Evolutionary conservation across 2,113 vertebrate species (phyloP).

Genomic region (Odocoileus hemionus): DNA sequence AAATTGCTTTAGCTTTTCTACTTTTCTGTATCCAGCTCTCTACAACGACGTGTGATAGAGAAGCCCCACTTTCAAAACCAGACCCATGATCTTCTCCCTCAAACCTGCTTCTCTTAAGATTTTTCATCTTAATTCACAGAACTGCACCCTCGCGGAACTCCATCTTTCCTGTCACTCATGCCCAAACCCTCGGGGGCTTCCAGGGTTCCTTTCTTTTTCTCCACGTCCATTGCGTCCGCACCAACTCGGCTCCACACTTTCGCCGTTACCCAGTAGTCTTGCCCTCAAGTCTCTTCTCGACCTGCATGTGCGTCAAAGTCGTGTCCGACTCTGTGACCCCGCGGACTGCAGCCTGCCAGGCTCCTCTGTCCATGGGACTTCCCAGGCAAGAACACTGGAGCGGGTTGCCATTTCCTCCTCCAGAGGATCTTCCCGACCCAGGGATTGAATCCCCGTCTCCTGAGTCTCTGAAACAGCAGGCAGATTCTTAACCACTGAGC

Average conservation of each 20-base stretch:
- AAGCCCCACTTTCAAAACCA: neutral
- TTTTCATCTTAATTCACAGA: neutral
- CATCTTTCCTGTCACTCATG: neutral
- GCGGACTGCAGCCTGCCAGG: neutral
- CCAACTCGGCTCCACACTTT: fast-evolving
- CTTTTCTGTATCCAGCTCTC: neutral
- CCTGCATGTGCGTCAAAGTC: neutral
- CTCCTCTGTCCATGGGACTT: neutral
- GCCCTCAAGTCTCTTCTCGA: neutral
- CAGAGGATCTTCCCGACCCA: neutral
- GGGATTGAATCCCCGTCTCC: neutral
- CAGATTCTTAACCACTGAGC: neutral
- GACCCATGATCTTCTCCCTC: neutral
- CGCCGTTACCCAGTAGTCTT: fast-evolving
- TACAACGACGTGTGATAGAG: neutral
- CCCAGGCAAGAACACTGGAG: neutral
- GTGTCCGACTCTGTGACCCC: neutral
- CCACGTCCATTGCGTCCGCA: fast-evolving
- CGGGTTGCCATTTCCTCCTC: neutral
- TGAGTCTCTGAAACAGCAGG: neutral
- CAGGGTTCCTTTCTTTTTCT: neutral
- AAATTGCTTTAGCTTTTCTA: neutral
- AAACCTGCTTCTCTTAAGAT: neutral
- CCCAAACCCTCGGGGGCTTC: neutral
- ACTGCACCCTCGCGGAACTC: fast-evolving